Conservation (phyloP, 2,888 invertebrate genomes). For the Gryllus longicercus region DNA sequence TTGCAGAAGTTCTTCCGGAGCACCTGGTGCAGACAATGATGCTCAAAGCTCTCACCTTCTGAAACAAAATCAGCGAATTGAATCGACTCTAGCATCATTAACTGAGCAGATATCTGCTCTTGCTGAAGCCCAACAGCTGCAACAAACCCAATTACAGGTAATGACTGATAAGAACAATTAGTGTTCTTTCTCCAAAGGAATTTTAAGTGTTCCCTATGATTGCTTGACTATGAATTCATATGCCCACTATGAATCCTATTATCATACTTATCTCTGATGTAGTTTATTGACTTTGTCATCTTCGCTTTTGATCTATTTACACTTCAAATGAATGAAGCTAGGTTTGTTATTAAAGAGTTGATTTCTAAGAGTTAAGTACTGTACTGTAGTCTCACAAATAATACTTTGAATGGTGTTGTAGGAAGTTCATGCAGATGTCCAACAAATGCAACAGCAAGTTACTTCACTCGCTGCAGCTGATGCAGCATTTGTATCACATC, state of each 20-base stretch:
- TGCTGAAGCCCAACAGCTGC: slow-evolving; percentile 32
- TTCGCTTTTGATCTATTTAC: no score
- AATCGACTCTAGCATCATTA: slow-evolving; percentile 28
- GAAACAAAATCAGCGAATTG: slow-evolving; percentile 31
- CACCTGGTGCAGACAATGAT: neutral
- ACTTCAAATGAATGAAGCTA: no score
- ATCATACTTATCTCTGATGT: no score
- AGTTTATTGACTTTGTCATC: no score
- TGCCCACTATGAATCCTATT: no score
- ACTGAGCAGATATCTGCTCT: slow-evolving; percentile 28
- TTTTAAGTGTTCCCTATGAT: no score
- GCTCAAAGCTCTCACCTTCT: slow-evolving; percentile 20
- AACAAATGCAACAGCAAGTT: neutral
- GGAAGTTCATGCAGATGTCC: slow-evolving; percentile 27
- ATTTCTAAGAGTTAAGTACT: no score
- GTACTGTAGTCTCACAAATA: no score
- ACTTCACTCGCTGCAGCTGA: slow-evolving; percentile 19
- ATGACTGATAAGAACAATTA: neutral
- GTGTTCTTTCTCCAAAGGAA: no score
- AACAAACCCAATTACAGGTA: slow-evolving; percentile 35
- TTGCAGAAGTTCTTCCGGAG: neutral
- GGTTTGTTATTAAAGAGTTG: no score
- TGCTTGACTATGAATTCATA: no score
- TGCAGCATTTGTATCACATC: slow-evolving; percentile 38
- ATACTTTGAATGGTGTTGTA: slow-evolving; percentile 19